Conservation (phyloP, 2,797 vertebrate species). For the Taeniopygia guttata region DNA sequence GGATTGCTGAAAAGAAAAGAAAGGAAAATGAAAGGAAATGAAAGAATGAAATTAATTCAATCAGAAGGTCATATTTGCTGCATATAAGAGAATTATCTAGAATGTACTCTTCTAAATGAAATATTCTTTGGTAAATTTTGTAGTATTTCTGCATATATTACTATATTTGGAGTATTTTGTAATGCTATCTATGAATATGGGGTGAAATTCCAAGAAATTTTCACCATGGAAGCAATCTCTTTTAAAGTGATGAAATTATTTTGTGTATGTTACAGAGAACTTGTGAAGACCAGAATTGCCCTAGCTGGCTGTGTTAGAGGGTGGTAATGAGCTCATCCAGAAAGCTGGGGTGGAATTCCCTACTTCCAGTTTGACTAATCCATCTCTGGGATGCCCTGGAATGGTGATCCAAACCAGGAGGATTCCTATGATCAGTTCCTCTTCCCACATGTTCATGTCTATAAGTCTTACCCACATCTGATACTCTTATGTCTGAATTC, state of each 20-base stretch:
- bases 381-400: not conserved
- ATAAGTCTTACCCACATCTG: not conserved
- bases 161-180: not conserved
- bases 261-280: not conserved
- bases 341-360: not conserved
- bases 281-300: not conserved
- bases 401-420: not conserved
- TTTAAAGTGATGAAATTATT: not conserved
- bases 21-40: not conserved
- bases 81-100: not conserved
- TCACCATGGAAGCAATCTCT: not conserved
- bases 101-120: not conserved
- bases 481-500: not conserved
- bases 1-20: not conserved
- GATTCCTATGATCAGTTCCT: not conserved
- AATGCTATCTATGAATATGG: not conserved
- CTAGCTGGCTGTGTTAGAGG: not conserved
- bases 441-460: accelerated
- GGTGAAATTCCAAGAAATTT: not conserved
- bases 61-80: not conserved
- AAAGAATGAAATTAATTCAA: not conserved
- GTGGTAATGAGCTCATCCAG: not conserved
- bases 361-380: not conserved
- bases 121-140: not conserved
- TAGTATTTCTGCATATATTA: not conserved